Base-by-base conservation (phyloP, 2,888 invertebrate genomes). In the Synergus laeviventris region DNA sequence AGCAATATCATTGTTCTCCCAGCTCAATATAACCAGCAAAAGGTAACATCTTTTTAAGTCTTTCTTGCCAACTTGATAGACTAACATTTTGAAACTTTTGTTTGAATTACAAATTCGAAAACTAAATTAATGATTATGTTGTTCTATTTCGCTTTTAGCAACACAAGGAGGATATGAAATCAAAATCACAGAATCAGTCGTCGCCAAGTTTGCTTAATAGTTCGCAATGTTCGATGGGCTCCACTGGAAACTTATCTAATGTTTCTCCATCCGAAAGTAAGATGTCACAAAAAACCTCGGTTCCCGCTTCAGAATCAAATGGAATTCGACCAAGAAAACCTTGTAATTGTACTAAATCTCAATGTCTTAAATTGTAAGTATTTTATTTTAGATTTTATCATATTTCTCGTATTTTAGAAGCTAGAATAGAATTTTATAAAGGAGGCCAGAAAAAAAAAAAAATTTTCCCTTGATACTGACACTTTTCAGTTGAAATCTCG, bases 301-400 rank as follows among this genome's bases (percentile, higher is more conserved):
- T 85, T 49, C 81, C 86, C 12, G 88, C 83, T 62, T 80, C 91
- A 12, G 92, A 92, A 78, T 91, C 92, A 8, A 92, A 92, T 83
- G 93, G 93, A 18, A 92, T 93, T 78, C 92, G 96, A 82, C 95
- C 96, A 1, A 93, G 97, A 64, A 99, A 99, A 91, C 98, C 99
- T 12, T 99, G 99, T 92, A 99, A 99, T 91, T 99, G 99, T 91
- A 99, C 98, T 42, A 99, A 99, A 92, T 99, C 99, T 2, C 98
- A 98, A 90, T 99, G 99, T 89, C 93, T 99, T 80, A 99, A 99
- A 92, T 91, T 99, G 92, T 99, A 91, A 93, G 94, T 92, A 80
- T 54, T 73, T 75, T 24, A n/a, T 49, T 16, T 54, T 18, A 0
- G 1, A n/a, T 49, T 54, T 3, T 18, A 31, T 31, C 31, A 5